Conservation (phyloP, 2,888 invertebrate genomes). For the Drymonia ruficornis region DNA sequence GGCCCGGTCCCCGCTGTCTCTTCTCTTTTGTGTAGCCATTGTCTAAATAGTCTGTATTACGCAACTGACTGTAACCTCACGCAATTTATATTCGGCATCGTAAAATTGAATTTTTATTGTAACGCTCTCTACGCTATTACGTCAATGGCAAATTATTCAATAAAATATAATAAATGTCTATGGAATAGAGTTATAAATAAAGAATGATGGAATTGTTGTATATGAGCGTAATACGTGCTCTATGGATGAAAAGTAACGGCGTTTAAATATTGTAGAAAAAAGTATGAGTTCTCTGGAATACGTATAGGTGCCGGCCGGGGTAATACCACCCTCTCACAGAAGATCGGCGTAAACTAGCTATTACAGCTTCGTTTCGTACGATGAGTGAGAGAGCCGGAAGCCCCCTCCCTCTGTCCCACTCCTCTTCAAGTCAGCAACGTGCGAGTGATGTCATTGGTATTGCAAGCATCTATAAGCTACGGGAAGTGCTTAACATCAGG, state of each 20-base stretch:
- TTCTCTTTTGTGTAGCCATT: slow-evolving; percentile 39
- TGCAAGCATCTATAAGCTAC: too few species aligned
- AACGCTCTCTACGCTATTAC: slow-evolving; percentile 39
- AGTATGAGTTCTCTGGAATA: too few species aligned
- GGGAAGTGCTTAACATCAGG: too few species aligned
- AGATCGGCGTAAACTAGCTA: too few species aligned
- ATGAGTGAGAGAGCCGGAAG: too few species aligned
- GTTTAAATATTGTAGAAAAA: too few species aligned
- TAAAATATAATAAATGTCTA: slow-evolving; percentile 29
- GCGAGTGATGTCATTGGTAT: too few species aligned
- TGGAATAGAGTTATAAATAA: slow-evolving; percentile 26
- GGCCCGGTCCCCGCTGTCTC: slow-evolving; percentile 37
- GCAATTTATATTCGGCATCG: slow-evolving; percentile 40
- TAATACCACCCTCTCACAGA: too few species aligned
- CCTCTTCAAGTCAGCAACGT: too few species aligned
- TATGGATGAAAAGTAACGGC: not conserved
- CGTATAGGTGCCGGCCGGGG: too few species aligned
- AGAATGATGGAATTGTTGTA: slow-evolving; percentile 15
- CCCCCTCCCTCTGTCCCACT: too few species aligned
- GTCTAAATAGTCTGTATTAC: slow-evolving; percentile 23
- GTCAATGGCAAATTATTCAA: slow-evolving; percentile 25
- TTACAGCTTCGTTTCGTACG: too few species aligned
- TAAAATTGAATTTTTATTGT: slow-evolving; percentile 46
- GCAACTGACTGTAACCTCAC: slow-evolving; percentile 10
- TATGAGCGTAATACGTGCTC: not conserved